Base-by-base conservation (phyloP, 2,113 vertebrate genomes). In the Pachypanchax playfairii region DNA sequence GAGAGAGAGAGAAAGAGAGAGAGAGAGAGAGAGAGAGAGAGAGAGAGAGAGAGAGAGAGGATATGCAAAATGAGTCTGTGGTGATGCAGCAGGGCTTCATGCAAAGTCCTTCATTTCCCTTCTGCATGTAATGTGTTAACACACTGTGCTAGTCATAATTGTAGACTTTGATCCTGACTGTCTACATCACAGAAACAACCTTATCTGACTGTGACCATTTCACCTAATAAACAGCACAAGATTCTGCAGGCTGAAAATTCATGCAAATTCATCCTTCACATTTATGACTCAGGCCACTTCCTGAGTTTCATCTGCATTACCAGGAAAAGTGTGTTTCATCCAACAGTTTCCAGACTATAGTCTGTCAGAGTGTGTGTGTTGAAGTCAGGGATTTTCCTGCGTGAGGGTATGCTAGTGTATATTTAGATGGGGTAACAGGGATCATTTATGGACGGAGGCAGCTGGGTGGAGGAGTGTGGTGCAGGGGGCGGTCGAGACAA, bases 391-490 rank as follows among this genome's bases (percentile, higher is more conserved):
- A 81, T 88, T 89, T 92, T 91, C 87, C 83, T 82, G 39, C 59
- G 73, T 79, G 90, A 84, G 73, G 67, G 80, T 71, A 85, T 71
- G 13, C n/a, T n/a, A 54, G 80, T 73, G 77, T 91, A 92, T 91
- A 91, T 91, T 90, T 91, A 89, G 85, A 66, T 42, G 48, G 31
- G 33, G 61, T 44, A 61, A 41, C 65, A 72, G 56, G 39, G 84
- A 78, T 69, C 75, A 85, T 73, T 68, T 90, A 92, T 56, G 69
- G 91, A 90, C 89, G 75, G 89, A 73, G 44, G 79, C 90, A 92
- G 91, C 89, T 91, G 92, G 61, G 60, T 58, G 53, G 56, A 76
- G 38, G 63, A 73, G 70, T 60, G 51, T 20, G 63, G 75, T 46
- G 67, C 49, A 47, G 38, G 28, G 61, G 64, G 28, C 29, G 29